Conservation (phyloP, 1,140 invertebrate species). For the Metopolophium dirhodum region DNA sequence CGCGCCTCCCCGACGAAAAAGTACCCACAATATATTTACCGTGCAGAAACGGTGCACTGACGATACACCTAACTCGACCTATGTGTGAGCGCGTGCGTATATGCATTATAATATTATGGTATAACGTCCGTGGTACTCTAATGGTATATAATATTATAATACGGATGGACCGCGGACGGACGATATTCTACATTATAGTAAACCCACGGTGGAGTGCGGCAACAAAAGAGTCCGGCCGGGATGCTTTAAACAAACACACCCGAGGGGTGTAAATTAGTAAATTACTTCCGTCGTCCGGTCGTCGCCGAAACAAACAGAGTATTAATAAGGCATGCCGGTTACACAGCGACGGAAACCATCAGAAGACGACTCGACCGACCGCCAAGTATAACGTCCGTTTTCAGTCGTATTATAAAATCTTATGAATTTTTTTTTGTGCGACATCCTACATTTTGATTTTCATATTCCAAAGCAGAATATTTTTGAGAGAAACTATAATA, state of each 20-base stretch:
- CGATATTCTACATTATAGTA: background rate
- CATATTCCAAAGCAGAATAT: too few relatives aligned
- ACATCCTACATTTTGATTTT: too few relatives aligned
- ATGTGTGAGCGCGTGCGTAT: background rate
- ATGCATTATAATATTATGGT: background rate
- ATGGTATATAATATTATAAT: background rate
- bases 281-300: background rate
- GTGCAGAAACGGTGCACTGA: too few relatives aligned
- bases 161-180: background rate
- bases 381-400: background rate
- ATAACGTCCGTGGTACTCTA: background rate
- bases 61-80: background rate
- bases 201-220: too few relatives aligned
- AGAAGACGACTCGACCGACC: background rate
- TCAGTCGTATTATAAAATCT: background rate
- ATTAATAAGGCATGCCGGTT: background rate
- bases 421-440: too few relatives aligned
- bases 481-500: too few relatives aligned
- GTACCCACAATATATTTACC: background rate
- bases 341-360: background rate
- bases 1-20: background rate
- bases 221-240: background rate
- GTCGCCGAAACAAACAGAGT: background rate
- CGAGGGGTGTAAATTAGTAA: background rate
- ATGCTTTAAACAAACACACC: background rate